Base-by-base conservation (phyloP, 2,797 vertebrate genomes). In the Glyptemys insculpta region DNA sequence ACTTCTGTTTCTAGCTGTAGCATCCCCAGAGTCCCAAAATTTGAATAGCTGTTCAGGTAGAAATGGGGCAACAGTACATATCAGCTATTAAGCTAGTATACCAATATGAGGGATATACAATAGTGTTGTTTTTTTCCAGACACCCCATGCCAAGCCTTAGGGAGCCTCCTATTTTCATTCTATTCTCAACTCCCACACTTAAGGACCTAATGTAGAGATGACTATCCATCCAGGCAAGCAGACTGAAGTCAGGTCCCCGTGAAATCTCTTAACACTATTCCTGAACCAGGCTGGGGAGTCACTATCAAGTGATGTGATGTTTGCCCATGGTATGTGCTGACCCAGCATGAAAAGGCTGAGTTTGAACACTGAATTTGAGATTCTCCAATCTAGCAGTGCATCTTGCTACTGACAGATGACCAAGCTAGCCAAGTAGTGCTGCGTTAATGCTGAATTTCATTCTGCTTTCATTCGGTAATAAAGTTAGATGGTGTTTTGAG, bases 391-490 rank as follows among this genome's bases (percentile, higher is more conserved):
- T 88, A 11, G 65, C 80, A 83, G 15, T 74, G 56, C 9, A 78
- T 82, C 14, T 89, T 87, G 50, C 23, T 80, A 37, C 31, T 85
- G 52, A 85, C 50, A 83, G n/a, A 89, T 74, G 29, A 68, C 0
- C 87, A 87, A 82, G n/a, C 81, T 59, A 81, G 27, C 8, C 41
- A 78, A 59, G 54, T 34, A 92, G 93, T 23, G 37, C 56, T 86
- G 93, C 92, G 74, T 92, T 92, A 96, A 91, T 85, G 83, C 83
- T 81, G 6, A 81, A 85, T 95, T 97, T 96, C 84, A 81, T 80
- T 94, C 87, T 95, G 78, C 87, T 96, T 98, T 97, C 93, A 15
- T 92, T 95, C 93, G 49, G 31, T 19, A 9, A 78, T 83, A 88
- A 81, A 89, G 41, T 74, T 91, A 96, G 94, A 85, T 83, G 87